Evolutionary conservation across 2,113 vertebrate genomes (phyloP).

Genomic region (Melanotaenia duboulayi): DNA sequence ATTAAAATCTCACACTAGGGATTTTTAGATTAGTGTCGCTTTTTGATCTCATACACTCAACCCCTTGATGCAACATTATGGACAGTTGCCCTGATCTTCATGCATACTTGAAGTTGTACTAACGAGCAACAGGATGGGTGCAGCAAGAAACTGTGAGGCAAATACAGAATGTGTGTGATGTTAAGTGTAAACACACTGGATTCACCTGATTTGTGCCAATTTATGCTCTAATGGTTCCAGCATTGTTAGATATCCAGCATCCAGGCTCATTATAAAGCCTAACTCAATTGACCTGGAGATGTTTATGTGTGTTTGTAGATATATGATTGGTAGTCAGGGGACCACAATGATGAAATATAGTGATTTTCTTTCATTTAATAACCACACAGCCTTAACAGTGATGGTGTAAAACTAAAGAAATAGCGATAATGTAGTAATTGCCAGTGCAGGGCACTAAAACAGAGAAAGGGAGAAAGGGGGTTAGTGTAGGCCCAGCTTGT

Average conservation of each 20-base stretch:
- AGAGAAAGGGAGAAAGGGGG: conserved; percentile 30
- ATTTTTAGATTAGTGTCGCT: conserved; percentile 71
- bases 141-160: conserved; percentile 37
- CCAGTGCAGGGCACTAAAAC: conserved; percentile 40
- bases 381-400: conserved; percentile 16
- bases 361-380: conserved; percentile 32
- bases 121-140: conserved; percentile 69
- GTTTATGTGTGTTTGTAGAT: conserved; percentile 55
- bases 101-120: conserved; percentile 45
- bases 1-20: conserved; percentile 70
- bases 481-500: conserved; percentile 60
- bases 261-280: conserved; percentile 65
- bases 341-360: conserved; percentile 21
- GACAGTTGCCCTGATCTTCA: conserved; percentile 40
- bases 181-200: conserved; percentile 74
- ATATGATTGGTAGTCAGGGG: conserved; percentile 57
- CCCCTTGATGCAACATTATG: conserved; percentile 49
- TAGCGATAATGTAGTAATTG: conserved; percentile 43
- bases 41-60: conserved; percentile 58
- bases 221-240: conserved; percentile 67
- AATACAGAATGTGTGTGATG: conserved; percentile 53
- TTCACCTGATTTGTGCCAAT: conserved; percentile 78
- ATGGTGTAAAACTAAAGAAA: conserved; percentile 31
- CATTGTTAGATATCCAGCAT: conserved; percentile 50
- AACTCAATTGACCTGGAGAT: conserved; percentile 70